A percentile compares a stretch with the other conserved stretches of the same genome.
phyloP scores from a whole-genome alignment of 2,888 invertebrate genomes.

The Candidula unifasciata region DNA sequence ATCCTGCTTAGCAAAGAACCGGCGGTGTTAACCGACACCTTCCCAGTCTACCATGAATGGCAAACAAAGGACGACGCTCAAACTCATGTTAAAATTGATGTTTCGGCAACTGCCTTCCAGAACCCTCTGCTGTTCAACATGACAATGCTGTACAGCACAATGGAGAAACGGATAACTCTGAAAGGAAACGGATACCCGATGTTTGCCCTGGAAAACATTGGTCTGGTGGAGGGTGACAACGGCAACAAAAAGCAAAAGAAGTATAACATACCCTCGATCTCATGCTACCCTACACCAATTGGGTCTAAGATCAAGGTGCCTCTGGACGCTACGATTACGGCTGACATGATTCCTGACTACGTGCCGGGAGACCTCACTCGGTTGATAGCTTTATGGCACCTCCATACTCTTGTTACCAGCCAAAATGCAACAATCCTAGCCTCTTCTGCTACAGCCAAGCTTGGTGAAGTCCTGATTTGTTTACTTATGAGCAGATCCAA shows the following conservation, averaged over 20 bases:
- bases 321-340: constrained; percentile 20
- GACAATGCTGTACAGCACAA: constrained; percentile 48
- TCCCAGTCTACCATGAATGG: constrained; percentile 48
- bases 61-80: constrained; percentile 27
- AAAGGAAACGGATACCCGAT: constrained; percentile 46
- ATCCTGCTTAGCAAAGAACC: constrained; percentile 50
- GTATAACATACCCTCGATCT: constrained; percentile 23
- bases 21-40: constrained; percentile 38
- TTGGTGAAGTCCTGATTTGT: constrained; percentile 41
- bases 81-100: constrained; percentile 35
- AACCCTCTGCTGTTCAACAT: constrained; percentile 43
- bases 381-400: constrained; percentile 44
- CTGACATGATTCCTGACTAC: constrained; percentile 44
- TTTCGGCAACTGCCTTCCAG: constrained; percentile 49
- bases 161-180: constrained; percentile 35
- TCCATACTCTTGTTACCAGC: constrained; percentile 40
- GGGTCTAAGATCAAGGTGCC: constrained; percentile 51
- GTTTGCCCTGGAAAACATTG: constrained; percentile 49
- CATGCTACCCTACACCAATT: constrained; percentile 48
- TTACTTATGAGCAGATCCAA: constrained; percentile 46
- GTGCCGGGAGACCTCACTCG: constrained; percentile 44
- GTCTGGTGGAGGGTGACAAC: background rate
- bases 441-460: constrained; percentile 38
- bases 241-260: constrained; percentile 5
- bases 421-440: constrained; percentile 42